Percentiles rank a stretch among this genome's conserved stretches.
Conservation (phyloP, 2,888 invertebrate genomes). For the Zygothrica quintamaculata region DNA sequence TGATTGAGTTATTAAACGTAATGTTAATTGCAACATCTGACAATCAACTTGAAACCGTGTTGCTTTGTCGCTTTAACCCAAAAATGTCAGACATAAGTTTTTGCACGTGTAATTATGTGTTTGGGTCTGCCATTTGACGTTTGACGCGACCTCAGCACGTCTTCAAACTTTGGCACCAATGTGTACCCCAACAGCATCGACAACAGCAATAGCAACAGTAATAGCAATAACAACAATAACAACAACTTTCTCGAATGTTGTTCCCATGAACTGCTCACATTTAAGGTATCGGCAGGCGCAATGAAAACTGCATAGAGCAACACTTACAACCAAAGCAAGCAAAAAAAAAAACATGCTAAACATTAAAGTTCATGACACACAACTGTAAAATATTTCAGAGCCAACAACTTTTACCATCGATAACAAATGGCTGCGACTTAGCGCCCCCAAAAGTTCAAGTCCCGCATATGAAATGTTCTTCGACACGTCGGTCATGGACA, state of each 20-base stretch:
- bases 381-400: constrained; percentile 76
- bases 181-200: constrained; percentile 10
- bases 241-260: constrained; percentile 68
- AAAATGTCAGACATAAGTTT: constrained; percentile 64
- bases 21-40: constrained; percentile 62
- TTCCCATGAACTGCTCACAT: constrained; percentile 77
- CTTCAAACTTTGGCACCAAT: constrained; percentile 44
- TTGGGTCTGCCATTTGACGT: constrained; percentile 47
- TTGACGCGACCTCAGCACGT: constrained; percentile 58
- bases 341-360: constrained; percentile 55
- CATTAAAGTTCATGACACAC: constrained; percentile 78
- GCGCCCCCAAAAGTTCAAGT: constrained; percentile 76
- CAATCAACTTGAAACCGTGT: constrained; percentile 26
- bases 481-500: constrained; percentile 58
- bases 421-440: constrained; percentile 74
- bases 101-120: constrained; percentile 66
- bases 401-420: constrained; percentile 71
- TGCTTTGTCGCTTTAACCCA: constrained; percentile 71
- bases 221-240: constrained; percentile 45
- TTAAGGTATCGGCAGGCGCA: constrained; percentile 67
- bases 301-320: constrained; percentile 58
- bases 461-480: constrained; percentile 72
- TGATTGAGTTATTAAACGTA: constrained; percentile 74
- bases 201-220: constrained; percentile 38
- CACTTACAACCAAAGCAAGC: constrained; percentile 15